Evolutionary conservation across 1,140 invertebrate species (phyloP), one percentile per base, ranked within the genome.

Genomic region (Drosophila simulans): DNA sequence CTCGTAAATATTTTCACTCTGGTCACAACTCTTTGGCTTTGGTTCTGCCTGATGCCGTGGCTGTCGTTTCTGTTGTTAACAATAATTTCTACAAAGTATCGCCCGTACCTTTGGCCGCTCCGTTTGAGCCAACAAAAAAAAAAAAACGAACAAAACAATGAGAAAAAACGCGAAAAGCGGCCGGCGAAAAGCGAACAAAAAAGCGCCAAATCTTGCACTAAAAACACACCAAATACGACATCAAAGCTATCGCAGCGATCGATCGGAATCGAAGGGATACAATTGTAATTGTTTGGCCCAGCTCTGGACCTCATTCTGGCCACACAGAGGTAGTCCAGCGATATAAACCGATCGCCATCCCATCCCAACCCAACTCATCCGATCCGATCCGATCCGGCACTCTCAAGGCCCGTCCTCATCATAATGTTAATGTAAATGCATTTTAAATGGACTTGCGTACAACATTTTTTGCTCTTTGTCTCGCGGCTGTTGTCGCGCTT

Each of bases 341-440:
- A 39, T 13, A 12, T 13, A 15, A 20, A 11, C 10, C 42, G 10
- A 45, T 12, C 7, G n/a, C 35, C 10, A n/a, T 12, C 1, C 34
- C 34, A 35, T 11, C 10, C 8, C 35, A 5, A 2, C 13, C 35
- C 35, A 27, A 0, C 34, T 12, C 15, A 37, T 8, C 46, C 27
- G 20, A 37, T 35, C 46, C 57, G 12, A n/a, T 31, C 55, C 43
- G n/a, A 63, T 64, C 59, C 65, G 46, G 49, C 52, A 63, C 79
- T 58, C 80, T 66, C 59, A 59, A 71, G 57, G 59, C 63, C 70
- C 60, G 68, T 69, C 77, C 89, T 86, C 90, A 86, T 91, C 85
- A 91, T 91, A 91, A 91, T 91, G 90, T 91, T 91, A 91, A 91
- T 91, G 89, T 91, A 91, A 91, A 91, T 91, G 89, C 89, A 90